These are phyloP conservation scores for Atherinosoma microstoma DNA, from an alignment of 2,797 vertebrate species.

Conservation along the genomic window DNA sequence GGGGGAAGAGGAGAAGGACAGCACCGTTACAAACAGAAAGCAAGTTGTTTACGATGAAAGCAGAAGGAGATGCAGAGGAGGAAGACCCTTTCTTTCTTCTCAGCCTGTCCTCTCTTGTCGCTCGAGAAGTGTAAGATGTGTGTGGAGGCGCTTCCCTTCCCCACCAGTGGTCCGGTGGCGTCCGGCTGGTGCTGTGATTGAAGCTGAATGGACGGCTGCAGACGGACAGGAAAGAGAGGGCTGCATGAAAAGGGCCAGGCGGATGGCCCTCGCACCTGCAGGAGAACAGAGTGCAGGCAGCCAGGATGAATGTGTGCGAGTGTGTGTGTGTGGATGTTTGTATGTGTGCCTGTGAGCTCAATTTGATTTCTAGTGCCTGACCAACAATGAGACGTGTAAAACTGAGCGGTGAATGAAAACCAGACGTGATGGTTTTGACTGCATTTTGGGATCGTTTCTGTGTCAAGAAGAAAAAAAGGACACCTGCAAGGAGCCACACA, in stretches of 20 bases:
- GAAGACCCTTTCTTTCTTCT: constrained; percentile 76
- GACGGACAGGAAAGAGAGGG: constrained; percentile 90
- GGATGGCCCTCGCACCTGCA: constrained; percentile 88
- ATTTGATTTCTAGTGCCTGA: constrained; percentile 81
- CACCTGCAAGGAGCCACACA: constrained; percentile 83
- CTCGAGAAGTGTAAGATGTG: constrained; percentile 79
- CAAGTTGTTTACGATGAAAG: constrained; percentile 82
- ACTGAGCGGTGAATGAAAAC: constrained; percentile 79
- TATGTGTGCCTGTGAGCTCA: constrained; percentile 52
- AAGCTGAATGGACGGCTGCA: constrained; percentile 88
- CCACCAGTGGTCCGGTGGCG: constrained; percentile 86
- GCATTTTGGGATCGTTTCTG: constrained; percentile 59
- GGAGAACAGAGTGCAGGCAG: constrained; percentile 83
- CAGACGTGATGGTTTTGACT: constrained; percentile 56
- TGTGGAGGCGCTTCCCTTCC: constrained; percentile 89
- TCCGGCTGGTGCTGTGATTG: constrained; percentile 86
- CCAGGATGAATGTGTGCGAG: constrained; percentile 77
- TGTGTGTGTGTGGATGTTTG: constrained; percentile 45
- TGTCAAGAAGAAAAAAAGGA: constrained; percentile 74
- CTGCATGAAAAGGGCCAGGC: constrained; percentile 88
- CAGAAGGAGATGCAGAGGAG: constrained; percentile 76
- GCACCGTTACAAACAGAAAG: constrained; percentile 78
- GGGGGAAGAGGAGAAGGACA: constrained; percentile 64
- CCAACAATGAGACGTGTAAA: constrained; percentile 84
- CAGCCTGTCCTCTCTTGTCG: constrained; percentile 65